Evolutionary conservation across 2,113 vertebrate species (phyloP).

Genomic region (Hippocampus barbouri): DNA sequence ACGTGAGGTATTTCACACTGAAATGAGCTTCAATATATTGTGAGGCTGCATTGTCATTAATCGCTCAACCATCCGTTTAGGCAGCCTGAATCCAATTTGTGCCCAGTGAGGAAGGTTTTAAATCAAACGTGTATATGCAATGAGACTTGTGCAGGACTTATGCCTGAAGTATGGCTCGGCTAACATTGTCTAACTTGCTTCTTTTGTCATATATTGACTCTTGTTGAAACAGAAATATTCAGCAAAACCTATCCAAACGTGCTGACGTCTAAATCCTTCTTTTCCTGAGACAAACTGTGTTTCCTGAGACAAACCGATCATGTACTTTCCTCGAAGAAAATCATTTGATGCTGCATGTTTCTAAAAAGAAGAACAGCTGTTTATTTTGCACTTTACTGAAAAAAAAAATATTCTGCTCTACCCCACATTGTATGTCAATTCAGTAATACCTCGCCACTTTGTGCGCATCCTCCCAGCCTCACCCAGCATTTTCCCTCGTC

Average conservation of each 20-base stretch:
- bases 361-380: background rate
- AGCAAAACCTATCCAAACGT: background rate
- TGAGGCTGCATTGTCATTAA: constrained; percentile 34
- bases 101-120: constrained; percentile 13
- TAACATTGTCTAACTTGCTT: background rate
- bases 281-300: background rate
- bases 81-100: constrained; percentile 12
- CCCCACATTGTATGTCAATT: no score
- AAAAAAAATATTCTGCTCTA: background rate
- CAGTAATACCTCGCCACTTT: no score
- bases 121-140: constrained; percentile 11
- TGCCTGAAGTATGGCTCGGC: background rate
- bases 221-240: background rate
- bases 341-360: background rate
- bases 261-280: background rate
- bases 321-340: background rate
- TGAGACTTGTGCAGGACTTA: constrained; percentile 10
- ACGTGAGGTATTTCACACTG: constrained; percentile 45
- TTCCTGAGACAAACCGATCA: background rate
- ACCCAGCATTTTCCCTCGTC: no score
- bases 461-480: no score
- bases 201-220: background rate
- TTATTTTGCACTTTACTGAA: background rate
- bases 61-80: constrained; percentile 35
- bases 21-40: constrained; percentile 52